Percentiles rank a stretch among this genome's conserved stretches.
Conservation (phyloP, 1,140 invertebrate species). For the Trachymyrmex cornetzi region DNA sequence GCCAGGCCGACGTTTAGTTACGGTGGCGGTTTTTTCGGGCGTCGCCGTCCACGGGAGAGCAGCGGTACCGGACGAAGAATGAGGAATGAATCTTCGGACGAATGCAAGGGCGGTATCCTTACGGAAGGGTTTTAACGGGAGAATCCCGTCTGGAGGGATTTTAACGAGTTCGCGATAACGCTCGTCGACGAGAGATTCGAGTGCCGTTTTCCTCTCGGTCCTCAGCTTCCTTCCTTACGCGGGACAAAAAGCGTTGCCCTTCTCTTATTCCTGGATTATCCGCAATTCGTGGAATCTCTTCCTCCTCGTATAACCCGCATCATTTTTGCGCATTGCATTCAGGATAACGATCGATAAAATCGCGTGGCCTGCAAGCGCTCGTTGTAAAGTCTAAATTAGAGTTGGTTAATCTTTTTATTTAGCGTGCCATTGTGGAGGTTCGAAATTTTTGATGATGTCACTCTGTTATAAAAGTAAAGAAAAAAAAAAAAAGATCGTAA, state of each 20-base stretch:
- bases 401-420: too few species aligned
- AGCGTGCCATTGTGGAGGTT: too few species aligned
- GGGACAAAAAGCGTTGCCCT: slow-evolving; percentile 17
- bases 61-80: slow-evolving; percentile 37
- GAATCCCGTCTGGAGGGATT: slow-evolving; percentile 66
- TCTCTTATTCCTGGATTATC: slow-evolving; percentile 54
- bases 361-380: background rate
- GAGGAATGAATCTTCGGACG: slow-evolving; percentile 73
- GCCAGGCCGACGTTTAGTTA: slow-evolving; percentile 40
- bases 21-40: slow-evolving; percentile 44
- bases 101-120: slow-evolving; percentile 65
- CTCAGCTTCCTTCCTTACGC: background rate
- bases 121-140: slow-evolving; percentile 41
- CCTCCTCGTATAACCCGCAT: slow-evolving; percentile 52
- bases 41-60: slow-evolving; percentile 41
- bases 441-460: too few species aligned
- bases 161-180: slow-evolving; percentile 76
- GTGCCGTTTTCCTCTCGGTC: background rate
- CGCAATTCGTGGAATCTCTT: slow-evolving; percentile 30
- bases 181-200: slow-evolving; percentile 54
- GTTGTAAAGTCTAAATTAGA: slow-evolving; percentile 16
- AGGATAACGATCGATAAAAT: slow-evolving; percentile 24
- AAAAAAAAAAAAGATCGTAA: too few species aligned
- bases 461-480: too few species aligned
- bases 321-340: slow-evolving; percentile 55